Evolutionary conservation across 2,797 vertebrate species (phyloP).

Genomic region (Lepilemur septentrionalis): DNA sequence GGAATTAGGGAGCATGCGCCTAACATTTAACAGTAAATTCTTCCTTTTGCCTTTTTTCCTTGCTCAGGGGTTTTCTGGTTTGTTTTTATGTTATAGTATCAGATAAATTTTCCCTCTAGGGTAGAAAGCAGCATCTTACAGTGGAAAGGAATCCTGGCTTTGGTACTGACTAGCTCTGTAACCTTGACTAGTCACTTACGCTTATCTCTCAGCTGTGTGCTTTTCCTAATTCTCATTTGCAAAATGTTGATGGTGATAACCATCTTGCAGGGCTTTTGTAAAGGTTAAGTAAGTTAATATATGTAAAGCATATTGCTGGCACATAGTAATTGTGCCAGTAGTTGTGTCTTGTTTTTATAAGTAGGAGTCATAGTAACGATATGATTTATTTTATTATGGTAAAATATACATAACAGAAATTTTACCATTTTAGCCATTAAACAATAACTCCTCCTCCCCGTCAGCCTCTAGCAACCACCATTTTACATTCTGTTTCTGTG

Average conservation of each 20-base stretch:
- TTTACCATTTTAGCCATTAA: not conserved
- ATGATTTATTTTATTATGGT: not conserved
- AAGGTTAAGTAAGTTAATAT: constrained; percentile 39
- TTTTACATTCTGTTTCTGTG: not conserved
- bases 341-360: constrained; percentile 3
- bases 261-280: not conserved
- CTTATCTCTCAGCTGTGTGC: not conserved
- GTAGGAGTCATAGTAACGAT: not conserved
- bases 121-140: not conserved
- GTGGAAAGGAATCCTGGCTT: not conserved
- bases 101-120: constrained; percentile 23
- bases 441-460: too few species aligned
- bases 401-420: not conserved
- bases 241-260: constrained; percentile 35
- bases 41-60: constrained; percentile 26
- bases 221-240: constrained; percentile 15
- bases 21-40: constrained; percentile 9
- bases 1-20: not conserved
- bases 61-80: constrained; percentile 19
- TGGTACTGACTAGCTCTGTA: constrained; percentile 9
- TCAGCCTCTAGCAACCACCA: not conserved
- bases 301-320: not conserved
- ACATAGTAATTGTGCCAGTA: not conserved
- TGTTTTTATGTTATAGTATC: constrained; percentile 37
- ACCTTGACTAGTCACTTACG: constrained; percentile 3